Evolutionary conservation across 1,140 invertebrate genomes (phyloP), one percentile per base, ranked within the genome.

Genomic region (Sipha flava): DNA sequence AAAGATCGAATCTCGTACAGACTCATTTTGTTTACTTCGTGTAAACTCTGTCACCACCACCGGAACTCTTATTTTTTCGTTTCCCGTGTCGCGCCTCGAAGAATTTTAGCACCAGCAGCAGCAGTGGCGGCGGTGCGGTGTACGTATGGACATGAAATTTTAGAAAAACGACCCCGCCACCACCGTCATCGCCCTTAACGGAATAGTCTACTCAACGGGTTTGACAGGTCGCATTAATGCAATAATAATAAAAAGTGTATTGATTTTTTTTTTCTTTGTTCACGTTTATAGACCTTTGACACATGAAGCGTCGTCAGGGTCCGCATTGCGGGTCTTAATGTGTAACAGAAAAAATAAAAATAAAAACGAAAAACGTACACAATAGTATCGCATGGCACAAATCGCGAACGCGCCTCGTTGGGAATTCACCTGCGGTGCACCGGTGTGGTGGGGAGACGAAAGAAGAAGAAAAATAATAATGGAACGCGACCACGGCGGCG

Each of bases 221-320:
- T 54, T 54, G 70, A 73, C 70, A 26, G 34, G 62, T 66, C 34
- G 21, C n/a, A 26, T 37, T 62, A 34, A 62, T 2, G 12, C 14
- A 10, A 6, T 43, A 43, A 43, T 43, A 43, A 43, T 9, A 43
- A 43, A 7, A 43, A 59, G 5, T 7, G 10, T 52, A 73, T 73
- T 23, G 62, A 66, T 66, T 66, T 62, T 66, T 29, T 34, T 18
- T 29, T 62, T 62, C 1, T 43, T 43, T 26, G 9, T 54, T 23
- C n/a, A 7, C 21, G 6, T 10, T 43, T 31, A 57, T 29, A 37
- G 47, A 21, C 21, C 72, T 75, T 75, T 75, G 72, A 75, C 72
- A 75, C 49, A 23, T 40, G 72, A 75, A 21, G 72, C 72, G 72
- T 34, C 31, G 64, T 66, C 37, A 26, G 64, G 34, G 64, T 66